Percentiles rank a stretch among this genome's conserved stretches.
These are phyloP conservation scores for Enteromius unitaeniatus DNA, from an alignment of 2,797 vertebrate genomes.

Conservation along the genomic window DNA sequence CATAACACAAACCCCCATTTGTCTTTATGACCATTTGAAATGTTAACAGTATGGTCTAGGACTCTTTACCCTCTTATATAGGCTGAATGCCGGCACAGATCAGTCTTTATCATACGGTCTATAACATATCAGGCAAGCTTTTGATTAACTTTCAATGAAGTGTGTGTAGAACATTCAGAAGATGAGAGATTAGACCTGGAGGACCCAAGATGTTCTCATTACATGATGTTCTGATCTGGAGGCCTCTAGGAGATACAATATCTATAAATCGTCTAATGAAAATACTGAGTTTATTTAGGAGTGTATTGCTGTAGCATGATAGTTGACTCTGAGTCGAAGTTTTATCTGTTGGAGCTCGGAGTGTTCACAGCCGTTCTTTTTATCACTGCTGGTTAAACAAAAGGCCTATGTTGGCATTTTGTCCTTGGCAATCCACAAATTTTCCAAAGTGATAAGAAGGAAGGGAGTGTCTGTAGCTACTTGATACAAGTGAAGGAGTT, in stretches of 20 bases:
- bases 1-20: constrained; percentile 12
- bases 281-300: neutral
- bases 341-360: constrained; percentile 27
- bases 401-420: constrained; percentile 30
- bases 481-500: constrained; percentile 42
- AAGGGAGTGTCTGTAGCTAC: constrained; percentile 32
- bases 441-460: constrained; percentile 43
- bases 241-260: neutral
- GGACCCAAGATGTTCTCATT: neutral
- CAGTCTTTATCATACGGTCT: neutral
- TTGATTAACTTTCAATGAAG: neutral
- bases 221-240: neutral
- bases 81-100: neutral
- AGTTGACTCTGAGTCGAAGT: neutral
- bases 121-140: neutral
- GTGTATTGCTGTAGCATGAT: neutral
- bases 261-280: neutral
- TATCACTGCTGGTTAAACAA: constrained; percentile 55
- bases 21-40: neutral
- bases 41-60: neutral
- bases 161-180: neutral
- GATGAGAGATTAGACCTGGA: neutral
- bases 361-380: constrained; percentile 26
- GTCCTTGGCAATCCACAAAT: constrained; percentile 52
- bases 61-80: neutral